Base-by-base conservation (phyloP, 2,888 invertebrate genomes). In the Nyleta sp. region DNA sequence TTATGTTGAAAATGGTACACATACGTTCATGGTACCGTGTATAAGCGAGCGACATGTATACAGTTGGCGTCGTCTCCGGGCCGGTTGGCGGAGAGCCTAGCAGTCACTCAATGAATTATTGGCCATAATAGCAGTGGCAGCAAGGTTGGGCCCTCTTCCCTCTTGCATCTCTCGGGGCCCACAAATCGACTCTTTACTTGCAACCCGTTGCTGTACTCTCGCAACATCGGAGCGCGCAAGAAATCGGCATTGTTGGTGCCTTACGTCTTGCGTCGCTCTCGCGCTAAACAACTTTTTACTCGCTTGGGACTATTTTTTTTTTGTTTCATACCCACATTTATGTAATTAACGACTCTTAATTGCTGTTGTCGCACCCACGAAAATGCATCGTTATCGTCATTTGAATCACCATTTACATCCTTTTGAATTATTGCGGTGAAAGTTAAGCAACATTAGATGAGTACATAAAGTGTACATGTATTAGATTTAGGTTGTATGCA, bases 91-190 rank as follows among this genome's bases (percentile, higher is more conserved):
- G 84, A 87, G 86, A 84, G 86, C 85, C 86, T 89, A 87, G 87
- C 90, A 88, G 89, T 89, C 88, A 87, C 90, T 89, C 90, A 89
- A 90, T 90, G 90, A 90, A 89, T 90, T 90, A 90, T 90, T 90
- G 90, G 88, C 90, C 90, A 90, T 90, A 90, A 90, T 90, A 90
- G 90, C 90, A 89, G 90, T 90, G 90, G 89, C 86, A 84, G 84
- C 82, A 82, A 86, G 85, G 84, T 83, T 86, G 84, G 85, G 84
- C 81, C 84, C 80, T 80, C 68, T 70, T 74, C 38, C 73, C 75
- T 74, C 79, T 42, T 68, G 75, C 77, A 75, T 78, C 81, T 83
- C 84, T 81, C 64, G 28, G 78, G 75, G 84, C 82, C 82, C 84
- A 83, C 84, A 81, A 82, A 85, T 84, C 84, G 82, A 82, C 81